A percentile compares a stretch with the other conserved stretches of the same genome.
These are phyloP conservation scores for Thamnophis sirtalis DNA, from an alignment of 2,113 vertebrate genomes.

Conservation along the genomic window DNA sequence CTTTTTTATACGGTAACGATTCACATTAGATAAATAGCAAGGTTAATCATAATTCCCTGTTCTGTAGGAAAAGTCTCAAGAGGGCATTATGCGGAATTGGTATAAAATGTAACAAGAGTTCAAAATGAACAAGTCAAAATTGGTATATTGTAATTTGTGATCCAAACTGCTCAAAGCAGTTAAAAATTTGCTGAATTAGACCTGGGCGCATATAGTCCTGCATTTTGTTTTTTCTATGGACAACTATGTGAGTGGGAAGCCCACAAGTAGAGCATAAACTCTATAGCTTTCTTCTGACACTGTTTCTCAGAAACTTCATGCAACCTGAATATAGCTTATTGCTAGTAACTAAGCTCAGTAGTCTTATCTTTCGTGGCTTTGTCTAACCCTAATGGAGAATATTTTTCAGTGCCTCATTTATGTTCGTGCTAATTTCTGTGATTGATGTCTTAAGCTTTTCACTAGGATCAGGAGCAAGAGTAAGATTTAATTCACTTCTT, in stretches of 20 bases:
- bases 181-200: neutral
- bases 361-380: neutral
- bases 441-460: constrained; percentile 33
- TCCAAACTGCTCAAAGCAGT: neutral
- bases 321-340: neutral
- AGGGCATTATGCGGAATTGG: neutral
- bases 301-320: neutral
- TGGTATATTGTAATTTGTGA: neutral
- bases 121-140: neutral
- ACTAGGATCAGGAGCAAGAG: neutral
- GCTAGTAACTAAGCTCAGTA: neutral
- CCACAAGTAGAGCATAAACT: neutral
- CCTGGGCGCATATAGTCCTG: neutral
- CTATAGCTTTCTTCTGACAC: neutral
- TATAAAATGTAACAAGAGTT: neutral
- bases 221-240: neutral
- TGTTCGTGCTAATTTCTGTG: accelerated
- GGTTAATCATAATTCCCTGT: neutral
- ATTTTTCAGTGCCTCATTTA: neutral
- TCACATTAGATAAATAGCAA: neutral
- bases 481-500: constrained; percentile 47
- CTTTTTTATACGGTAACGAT: neutral
- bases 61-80: neutral
- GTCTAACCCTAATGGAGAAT: neutral
- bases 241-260: neutral